Evolutionary conservation across 2,113 vertebrate species (phyloP), one percentile per base, ranked within the genome.

Genomic region (Cephalopterus ornatus): DNA sequence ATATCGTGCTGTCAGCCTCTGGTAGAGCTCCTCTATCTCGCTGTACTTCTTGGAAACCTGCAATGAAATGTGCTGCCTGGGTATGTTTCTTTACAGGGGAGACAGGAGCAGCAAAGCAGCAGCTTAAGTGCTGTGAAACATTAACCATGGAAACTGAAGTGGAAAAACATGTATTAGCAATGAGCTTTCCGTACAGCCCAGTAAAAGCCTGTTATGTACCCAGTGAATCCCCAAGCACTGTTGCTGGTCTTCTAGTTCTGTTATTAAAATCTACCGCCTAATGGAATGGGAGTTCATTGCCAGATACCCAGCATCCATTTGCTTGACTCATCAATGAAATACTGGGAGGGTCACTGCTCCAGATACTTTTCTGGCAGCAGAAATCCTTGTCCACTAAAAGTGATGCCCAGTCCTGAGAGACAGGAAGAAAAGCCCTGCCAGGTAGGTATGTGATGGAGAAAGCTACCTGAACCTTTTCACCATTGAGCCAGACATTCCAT

Each of bases 1-100:
- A 27, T 98, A 98, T 9, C 72, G 96, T 12, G 95, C 88, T 5
- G 67, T 67, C 86, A 99, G 96, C 35, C 93, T 98, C 85, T 98
- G 97, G 97, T 98, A 98, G 47, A 99, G 97, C 76, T 98, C 98
- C 62, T 99, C 98, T 2, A 99, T 98, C 91, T 99, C 98, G 0
- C 99, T 99, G 98, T 98, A 99, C 94, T 98, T 99, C 90, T 98
- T 99, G 76, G 98, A 99, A 78, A 99, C 98, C 99, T 99, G 96
- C 82, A 96, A 96, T 9, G 88, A 95, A 84, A 96, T 30, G 44
- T 23, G 19, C 52, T 56, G 1, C 32, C 17, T 49, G 62, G 32
- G 30, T 91, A 70, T 8, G 75, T 53, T 85, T 56, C 47, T 85
- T 85, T 68, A 75, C 46, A 77, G 21, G 30, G 46, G 39, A 87